These are phyloP conservation scores for Gastrophysa polygoni DNA, from an alignment of 2,888 invertebrate genomes.

Conservation along the genomic window DNA sequence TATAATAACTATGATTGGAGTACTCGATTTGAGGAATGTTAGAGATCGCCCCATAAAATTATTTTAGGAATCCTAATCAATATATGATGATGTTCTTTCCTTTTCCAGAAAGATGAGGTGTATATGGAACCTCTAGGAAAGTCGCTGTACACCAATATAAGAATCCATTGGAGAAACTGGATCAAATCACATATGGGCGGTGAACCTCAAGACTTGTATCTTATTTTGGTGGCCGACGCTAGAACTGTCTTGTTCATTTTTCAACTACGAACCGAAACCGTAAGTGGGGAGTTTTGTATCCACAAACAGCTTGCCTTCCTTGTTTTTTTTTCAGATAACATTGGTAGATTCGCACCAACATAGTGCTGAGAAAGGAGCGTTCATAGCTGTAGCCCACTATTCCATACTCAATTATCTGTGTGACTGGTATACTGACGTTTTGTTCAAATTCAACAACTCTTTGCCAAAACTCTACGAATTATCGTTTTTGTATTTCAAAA, in stretches of 20 bases:
- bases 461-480: slow-evolving; percentile 60
- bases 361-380: slow-evolving; percentile 57
- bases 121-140: slow-evolving; percentile 57
- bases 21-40: too few relatives aligned
- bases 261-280: slow-evolving; percentile 56
- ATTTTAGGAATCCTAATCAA: too few relatives aligned
- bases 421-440: slow-evolving; percentile 58
- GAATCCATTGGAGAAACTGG: slow-evolving; percentile 58
- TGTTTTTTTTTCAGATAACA: slow-evolving; percentile 54
- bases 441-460: slow-evolving; percentile 55
- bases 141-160: slow-evolving; percentile 57
- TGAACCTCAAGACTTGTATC: slow-evolving; percentile 56
- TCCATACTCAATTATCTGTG: slow-evolving; percentile 57
- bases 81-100: too few relatives aligned
- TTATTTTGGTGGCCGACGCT: slow-evolving; percentile 61
- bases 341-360: slow-evolving; percentile 62
- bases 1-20: too few relatives aligned
- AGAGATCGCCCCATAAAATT: too few relatives aligned
- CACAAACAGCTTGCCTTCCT: neutral
- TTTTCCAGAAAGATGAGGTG: slow-evolving; percentile 58
- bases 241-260: slow-evolving; percentile 62
- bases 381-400: slow-evolving; percentile 58
- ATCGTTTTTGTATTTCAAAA: slow-evolving; percentile 59
- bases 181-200: slow-evolving; percentile 41
- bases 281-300: slow-evolving; percentile 35